phyloP scores from a whole-genome alignment of 2,797 vertebrate genomes.

The Coranthus polyacanthus region DNA sequence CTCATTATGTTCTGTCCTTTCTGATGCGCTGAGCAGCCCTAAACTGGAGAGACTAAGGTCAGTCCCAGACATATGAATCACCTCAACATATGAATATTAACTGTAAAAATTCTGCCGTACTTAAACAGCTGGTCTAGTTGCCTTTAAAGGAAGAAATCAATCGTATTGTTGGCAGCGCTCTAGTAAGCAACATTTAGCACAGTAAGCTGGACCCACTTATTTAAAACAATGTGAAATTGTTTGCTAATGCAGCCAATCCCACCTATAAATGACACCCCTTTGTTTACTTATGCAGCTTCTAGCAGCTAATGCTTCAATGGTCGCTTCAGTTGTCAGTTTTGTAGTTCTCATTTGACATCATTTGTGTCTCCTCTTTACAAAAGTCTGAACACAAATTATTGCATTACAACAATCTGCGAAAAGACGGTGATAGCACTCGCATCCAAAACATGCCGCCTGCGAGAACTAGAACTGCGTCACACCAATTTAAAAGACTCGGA shows the following conservation, averaged over 20 bases:
- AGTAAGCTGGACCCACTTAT: no score
- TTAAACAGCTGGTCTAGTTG: no score
- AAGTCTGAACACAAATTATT: background rate
- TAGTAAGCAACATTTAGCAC: no score
- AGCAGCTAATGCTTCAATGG: no score
- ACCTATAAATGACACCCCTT: no score
- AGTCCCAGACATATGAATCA: background rate
- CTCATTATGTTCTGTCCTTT: conserved; percentile 13
- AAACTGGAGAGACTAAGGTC: conserved; percentile 51
- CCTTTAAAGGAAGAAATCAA: no score
- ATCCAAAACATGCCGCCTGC: conserved; percentile 11
- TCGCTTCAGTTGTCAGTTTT: no score
- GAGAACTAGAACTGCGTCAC: conserved; percentile 39
- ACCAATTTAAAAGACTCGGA: conserved; percentile 24
- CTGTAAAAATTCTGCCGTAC: no score
- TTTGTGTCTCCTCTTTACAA: conserved; percentile 2
- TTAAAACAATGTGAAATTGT: no score
- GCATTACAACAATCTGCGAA: background rate
- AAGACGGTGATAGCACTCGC: conserved; percentile 5
- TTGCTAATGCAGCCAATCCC: no score
- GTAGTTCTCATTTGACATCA: background rate
- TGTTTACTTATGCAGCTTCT: no score
- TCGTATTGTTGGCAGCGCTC: no score
- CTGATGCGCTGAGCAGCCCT: conserved; percentile 12
- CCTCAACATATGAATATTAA: background rate